These are phyloP conservation scores for Arizona elegans DNA, from an alignment of 2,113 vertebrate species.

Conservation along the genomic window DNA sequence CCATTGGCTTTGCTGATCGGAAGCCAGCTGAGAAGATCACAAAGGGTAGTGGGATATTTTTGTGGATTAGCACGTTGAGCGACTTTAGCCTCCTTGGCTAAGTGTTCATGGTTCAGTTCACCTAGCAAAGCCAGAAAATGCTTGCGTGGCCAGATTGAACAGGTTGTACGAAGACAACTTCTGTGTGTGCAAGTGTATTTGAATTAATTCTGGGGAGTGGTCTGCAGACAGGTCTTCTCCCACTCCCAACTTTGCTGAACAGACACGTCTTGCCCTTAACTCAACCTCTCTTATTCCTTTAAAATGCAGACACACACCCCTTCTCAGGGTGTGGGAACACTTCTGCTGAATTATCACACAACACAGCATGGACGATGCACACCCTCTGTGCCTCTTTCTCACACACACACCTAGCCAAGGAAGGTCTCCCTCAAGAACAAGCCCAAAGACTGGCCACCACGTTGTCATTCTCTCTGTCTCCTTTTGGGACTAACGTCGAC, in stretches of 20 bases:
- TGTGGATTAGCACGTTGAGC: background rate
- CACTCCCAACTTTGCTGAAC: background rate
- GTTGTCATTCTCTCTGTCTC: background rate
- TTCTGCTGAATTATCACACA: background rate
- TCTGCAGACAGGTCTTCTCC: background rate
- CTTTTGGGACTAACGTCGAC: background rate
- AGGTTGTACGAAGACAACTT: background rate
- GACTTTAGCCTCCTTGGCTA: background rate
- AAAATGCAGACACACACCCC: background rate
- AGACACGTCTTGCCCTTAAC: background rate
- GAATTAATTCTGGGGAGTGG: background rate
- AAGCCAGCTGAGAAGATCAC: background rate
- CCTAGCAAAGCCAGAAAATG: background rate
- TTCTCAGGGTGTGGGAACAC: constrained; percentile 3
- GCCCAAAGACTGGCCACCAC: background rate
- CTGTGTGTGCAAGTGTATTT: background rate
- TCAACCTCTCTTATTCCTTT: background rate
- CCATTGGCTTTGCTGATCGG: background rate
- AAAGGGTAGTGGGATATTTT: background rate
- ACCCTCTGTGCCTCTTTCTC: background rate
- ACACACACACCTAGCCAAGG: background rate
- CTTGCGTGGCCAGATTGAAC: background rate
- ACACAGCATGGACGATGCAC: constrained; percentile 21
- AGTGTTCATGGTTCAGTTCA: background rate
- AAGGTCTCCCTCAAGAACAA: background rate